Evolutionary conservation across 2,888 invertebrate genomes (phyloP).

Genomic region (Neria commutata): DNA sequence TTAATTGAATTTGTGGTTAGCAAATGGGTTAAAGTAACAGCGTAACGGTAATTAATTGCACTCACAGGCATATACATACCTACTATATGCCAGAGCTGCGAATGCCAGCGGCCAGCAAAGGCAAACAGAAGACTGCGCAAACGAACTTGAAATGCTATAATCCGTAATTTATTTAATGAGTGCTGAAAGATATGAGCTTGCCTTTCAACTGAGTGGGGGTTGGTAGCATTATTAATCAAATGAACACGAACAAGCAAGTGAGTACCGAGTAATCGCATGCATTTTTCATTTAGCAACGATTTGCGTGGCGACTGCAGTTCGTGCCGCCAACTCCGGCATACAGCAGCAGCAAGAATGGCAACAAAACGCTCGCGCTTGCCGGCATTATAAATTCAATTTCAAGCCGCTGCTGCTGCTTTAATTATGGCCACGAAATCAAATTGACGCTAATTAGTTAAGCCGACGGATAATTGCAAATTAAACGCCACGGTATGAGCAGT

Average conservation of each 20-base stretch:
- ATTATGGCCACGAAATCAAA: constrained; percentile 45
- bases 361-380: not conserved
- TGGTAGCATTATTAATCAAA: no score
- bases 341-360: constrained; percentile 2
- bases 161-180: no score
- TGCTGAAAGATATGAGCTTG: no score
- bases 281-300: not conserved
- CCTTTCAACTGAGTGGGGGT: no score
- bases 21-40: no score
- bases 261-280: not conserved
- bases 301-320: constrained; percentile 10
- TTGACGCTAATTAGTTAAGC: constrained; percentile 54
- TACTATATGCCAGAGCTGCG: not conserved
- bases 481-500: constrained; percentile 53
- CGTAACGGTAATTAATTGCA: no score
- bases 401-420: not conserved
- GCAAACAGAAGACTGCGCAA: constrained; percentile 27
- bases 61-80: no score
- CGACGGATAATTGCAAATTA: constrained; percentile 54
- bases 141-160: constrained; percentile 30
- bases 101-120: no score
- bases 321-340: not conserved
- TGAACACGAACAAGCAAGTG: not conserved
- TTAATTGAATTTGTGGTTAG: no score
- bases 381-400: not conserved